These are phyloP conservation scores for Narcine bancroftii DNA, from an alignment of 2,113 vertebrate species.

Conservation along the genomic window DNA sequence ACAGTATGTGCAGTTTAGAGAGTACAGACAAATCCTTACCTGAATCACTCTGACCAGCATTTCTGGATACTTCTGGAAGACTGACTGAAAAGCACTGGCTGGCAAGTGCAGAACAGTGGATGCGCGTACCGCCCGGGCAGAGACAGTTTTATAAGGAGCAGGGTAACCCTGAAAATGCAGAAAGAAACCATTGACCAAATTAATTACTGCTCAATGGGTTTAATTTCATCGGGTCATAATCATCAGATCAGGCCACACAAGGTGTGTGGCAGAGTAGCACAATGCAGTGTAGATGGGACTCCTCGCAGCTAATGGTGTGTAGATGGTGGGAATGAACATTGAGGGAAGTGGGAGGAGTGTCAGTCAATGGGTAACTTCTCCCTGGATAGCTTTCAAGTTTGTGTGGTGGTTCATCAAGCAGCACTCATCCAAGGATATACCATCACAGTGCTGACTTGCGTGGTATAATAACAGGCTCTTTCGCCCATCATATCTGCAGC, in stretches of 20 bases:
- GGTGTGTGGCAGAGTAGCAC: neutral
- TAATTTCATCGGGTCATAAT: neutral
- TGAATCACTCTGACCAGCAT: slow-evolving; percentile 83
- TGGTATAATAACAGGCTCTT: too few species aligned
- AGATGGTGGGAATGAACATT: too few species aligned
- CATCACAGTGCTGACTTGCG: too few species aligned
- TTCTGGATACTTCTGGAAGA: slow-evolving; percentile 88
- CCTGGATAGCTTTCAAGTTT: too few species aligned
- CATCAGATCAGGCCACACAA: neutral
- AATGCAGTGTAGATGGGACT: too few species aligned
- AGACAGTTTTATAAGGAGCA: slow-evolving; percentile 83
- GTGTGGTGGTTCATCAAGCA: too few species aligned
- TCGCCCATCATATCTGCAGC: too few species aligned
- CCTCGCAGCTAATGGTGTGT: too few species aligned
- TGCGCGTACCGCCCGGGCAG: slow-evolving; percentile 65
- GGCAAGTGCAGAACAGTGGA: slow-evolving; percentile 77
- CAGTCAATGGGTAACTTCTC: too few species aligned
- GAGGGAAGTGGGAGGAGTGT: too few species aligned
- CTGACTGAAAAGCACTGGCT: slow-evolving; percentile 72
- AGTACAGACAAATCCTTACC: slow-evolving; percentile 50
- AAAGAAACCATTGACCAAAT: neutral
- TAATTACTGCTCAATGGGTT: neutral
- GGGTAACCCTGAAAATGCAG: slow-evolving; percentile 64
- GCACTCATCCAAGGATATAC: too few species aligned
- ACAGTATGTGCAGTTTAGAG: neutral